Percentiles rank a stretch among this genome's conserved stretches.
These are phyloP conservation scores for Nymphalis urticae DNA, from an alignment of 2,888 invertebrate species.

Conservation along the genomic window DNA sequence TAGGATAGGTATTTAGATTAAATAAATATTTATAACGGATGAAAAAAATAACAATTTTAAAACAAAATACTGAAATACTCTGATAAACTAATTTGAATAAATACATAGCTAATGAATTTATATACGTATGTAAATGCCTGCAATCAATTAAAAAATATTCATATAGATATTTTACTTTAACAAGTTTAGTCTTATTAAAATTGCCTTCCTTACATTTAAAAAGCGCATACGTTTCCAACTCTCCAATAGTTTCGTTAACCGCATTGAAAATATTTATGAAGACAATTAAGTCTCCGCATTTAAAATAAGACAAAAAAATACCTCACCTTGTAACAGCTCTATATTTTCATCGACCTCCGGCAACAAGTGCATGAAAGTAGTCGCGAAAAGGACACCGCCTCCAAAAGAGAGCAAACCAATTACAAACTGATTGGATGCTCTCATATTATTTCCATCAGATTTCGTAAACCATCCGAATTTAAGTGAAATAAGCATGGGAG, in stretches of 20 bases:
- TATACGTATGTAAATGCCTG: neutral
- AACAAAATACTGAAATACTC: neutral
- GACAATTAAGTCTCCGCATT: neutral
- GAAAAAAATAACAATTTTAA: neutral
- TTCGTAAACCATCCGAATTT: conserved; percentile 84
- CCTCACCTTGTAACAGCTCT: conserved; percentile 80
- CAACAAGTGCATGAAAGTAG: conserved; percentile 90
- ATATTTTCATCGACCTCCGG: conserved; percentile 90
- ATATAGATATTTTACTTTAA: too few relatives aligned
- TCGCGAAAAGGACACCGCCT: conserved; percentile 90
- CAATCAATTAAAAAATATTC: neutral
- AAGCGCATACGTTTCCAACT: too few relatives aligned
- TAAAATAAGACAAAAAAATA: neutral
- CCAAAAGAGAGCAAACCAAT: conserved; percentile 88
- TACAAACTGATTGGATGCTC: conserved; percentile 78
- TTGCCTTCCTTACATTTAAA: too few relatives aligned
- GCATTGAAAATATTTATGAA: neutral
- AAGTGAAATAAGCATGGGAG: conserved; percentile 87
- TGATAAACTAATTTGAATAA: neutral
- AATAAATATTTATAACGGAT: conserved; percentile 6
- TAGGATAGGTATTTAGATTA: neutral
- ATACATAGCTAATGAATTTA: neutral
- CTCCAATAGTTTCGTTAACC: neutral
- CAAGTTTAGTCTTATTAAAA: too few relatives aligned
- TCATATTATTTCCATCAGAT: conserved; percentile 65